phyloP scores from a whole-genome alignment of 2,113 vertebrate species.

The Barnardius zonarius region DNA sequence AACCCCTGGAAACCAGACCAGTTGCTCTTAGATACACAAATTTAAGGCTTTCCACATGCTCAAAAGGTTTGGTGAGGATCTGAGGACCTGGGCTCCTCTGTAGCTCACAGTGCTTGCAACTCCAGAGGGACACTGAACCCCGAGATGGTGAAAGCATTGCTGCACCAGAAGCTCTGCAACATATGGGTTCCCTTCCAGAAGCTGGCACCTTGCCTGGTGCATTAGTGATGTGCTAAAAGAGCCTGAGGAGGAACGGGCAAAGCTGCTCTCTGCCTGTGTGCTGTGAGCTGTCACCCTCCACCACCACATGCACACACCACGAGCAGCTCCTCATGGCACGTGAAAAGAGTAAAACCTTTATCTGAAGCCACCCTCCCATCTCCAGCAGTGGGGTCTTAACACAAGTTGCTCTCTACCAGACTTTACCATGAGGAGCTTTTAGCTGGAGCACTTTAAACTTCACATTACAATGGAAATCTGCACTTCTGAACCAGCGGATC shows the following conservation, averaged over 20 bases:
- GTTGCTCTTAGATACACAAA: not conserved
- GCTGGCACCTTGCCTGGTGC: not conserved
- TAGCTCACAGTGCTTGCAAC: accelerated
- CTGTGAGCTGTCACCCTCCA: not conserved
- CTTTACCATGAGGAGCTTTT: not conserved
- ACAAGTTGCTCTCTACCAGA: not conserved
- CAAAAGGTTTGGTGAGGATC: not conserved
- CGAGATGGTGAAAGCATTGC: not conserved
- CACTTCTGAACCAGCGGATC: not conserved
- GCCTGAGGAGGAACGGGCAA: not conserved
- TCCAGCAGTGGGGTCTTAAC: not conserved
- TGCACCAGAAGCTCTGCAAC: not conserved
- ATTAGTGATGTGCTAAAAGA: not conserved
- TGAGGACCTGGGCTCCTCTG: not conserved
- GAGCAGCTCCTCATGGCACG: not conserved
- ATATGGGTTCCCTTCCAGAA: not conserved
- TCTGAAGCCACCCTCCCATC: not conserved
- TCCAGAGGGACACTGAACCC: not conserved
- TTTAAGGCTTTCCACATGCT: not conserved
- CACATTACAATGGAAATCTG: not conserved
- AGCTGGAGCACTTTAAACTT: not conserved
- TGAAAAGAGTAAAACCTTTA: not conserved
- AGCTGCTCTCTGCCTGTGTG: not conserved
- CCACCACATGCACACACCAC: not conserved
- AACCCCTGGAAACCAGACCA: not conserved